A percentile compares a stretch with the other conserved stretches of the same genome.
Evolutionary conservation across 2,888 invertebrate species (phyloP).

Genomic region (Molanna angustata): DNA sequence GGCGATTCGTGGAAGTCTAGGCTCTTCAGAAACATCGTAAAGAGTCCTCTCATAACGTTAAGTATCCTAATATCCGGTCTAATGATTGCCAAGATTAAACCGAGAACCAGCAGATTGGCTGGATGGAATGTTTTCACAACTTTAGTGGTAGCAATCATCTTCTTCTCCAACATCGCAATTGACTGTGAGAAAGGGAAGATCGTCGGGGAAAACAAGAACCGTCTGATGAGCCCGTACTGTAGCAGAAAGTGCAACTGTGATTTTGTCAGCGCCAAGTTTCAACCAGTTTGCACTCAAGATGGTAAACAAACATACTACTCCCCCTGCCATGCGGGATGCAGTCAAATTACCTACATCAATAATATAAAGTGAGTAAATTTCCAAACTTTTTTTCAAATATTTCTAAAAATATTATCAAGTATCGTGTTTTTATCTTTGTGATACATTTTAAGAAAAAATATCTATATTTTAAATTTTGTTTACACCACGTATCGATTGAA

Average conservation of each 20-base stretch:
- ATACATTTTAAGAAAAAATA: no score
- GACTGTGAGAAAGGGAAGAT: constrained; percentile 49
- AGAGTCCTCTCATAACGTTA: constrained; percentile 54
- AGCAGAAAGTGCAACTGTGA: constrained; percentile 56
- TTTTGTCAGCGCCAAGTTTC: constrained; percentile 48
- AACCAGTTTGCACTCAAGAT: constrained; percentile 62
- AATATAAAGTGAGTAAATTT: constrained; percentile 38
- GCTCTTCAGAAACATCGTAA: constrained; percentile 52
- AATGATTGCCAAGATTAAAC: constrained; percentile 51
- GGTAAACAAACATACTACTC: constrained; percentile 61
- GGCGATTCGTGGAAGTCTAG: constrained; percentile 55
- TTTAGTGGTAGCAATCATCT: constrained; percentile 45
- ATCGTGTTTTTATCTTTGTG: no score
- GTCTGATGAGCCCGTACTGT: constrained; percentile 49
- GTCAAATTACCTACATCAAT: constrained; percentile 42
- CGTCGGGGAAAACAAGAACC: constrained; percentile 46
- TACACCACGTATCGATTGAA: no score
- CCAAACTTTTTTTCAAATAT: neutral
- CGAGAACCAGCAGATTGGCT: constrained; percentile 50
- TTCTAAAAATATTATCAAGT: neutral
- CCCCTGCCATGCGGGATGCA: constrained; percentile 73
- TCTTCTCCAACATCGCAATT: constrained; percentile 46
- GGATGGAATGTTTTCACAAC: constrained; percentile 50
- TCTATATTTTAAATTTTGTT: no score
- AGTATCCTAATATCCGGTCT: constrained; percentile 54